phyloP scores from a whole-genome alignment of 2,797 vertebrate species.

The Tokudaia tokunoshimensis region DNA sequence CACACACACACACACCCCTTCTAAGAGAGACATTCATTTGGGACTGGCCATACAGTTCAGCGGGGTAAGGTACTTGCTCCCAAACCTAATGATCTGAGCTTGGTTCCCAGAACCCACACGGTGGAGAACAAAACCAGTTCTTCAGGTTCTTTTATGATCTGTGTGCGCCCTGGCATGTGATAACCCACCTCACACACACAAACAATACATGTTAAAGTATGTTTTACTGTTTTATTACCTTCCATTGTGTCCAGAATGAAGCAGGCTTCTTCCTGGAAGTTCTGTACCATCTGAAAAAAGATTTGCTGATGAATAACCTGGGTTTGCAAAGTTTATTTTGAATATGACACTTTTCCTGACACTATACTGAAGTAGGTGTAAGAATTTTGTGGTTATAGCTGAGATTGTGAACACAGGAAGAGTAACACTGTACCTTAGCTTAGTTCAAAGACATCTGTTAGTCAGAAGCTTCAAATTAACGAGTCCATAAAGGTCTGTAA shows the following conservation, averaged over 20 bases:
- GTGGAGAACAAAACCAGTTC: background rate
- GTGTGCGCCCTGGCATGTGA: background rate
- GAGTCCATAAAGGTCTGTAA: background rate
- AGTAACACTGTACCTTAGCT: background rate
- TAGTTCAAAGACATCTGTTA: background rate
- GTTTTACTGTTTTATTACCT: conserved; percentile 90
- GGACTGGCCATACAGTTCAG: background rate
- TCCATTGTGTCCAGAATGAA: conserved; percentile 99
- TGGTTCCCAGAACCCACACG: background rate
- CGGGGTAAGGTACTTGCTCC: background rate
- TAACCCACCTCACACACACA: background rate
- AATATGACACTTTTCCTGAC: conserved; percentile 12
- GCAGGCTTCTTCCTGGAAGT: conserved; percentile 98
- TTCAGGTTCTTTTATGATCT: background rate
- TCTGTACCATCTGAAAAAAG: conserved; percentile 96
- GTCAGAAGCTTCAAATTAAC: background rate
- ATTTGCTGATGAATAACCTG: conserved; percentile 27
- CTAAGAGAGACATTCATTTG: background rate
- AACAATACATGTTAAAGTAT: background rate
- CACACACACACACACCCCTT: background rate
- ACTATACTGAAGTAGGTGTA: conserved; percentile 34
- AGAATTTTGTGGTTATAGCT: background rate
- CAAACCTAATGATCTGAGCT: background rate
- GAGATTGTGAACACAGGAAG: background rate
- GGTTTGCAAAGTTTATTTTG: conserved; percentile 8